phyloP scores from a whole-genome alignment of 35 echinoderm and acorn worm genomes.

The Apostichopus californicus region DNA sequence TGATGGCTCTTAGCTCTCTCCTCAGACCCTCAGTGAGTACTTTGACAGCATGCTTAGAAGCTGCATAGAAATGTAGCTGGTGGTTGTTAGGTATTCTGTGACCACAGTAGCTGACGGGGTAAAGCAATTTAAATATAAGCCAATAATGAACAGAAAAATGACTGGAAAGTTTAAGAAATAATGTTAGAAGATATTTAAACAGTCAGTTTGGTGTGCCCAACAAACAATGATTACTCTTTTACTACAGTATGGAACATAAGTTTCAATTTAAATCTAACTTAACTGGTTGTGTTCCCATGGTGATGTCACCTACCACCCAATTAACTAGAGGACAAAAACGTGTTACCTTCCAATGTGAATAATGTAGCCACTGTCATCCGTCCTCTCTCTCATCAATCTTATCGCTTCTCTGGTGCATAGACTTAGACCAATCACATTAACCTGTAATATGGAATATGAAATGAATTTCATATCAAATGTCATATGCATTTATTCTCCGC shows the following conservation, averaged over 20 bases:
- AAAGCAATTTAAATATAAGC: background rate
- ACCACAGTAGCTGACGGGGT: slow-evolving; percentile 14
- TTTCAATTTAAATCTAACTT: too few species aligned
- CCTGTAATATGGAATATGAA: slow-evolving; percentile 11
- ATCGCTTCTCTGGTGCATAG: slow-evolving; percentile 63
- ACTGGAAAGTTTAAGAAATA: too few species aligned
- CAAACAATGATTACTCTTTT: too few species aligned
- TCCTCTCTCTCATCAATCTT: slow-evolving; percentile 68
- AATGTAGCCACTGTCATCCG: slow-evolving; percentile 48
- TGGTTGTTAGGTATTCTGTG: slow-evolving; percentile 31
- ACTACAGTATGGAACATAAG: too few species aligned
- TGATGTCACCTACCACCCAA: too few species aligned
- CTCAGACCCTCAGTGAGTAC: slow-evolving; percentile 62
- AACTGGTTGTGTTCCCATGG: too few species aligned
- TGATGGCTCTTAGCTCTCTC: slow-evolving; percentile 47
- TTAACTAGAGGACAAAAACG: too few species aligned
- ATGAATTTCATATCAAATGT: too few species aligned
- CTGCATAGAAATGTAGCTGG: slow-evolving; percentile 56
- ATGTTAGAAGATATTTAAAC: too few species aligned
- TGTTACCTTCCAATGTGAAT: slow-evolving; percentile 57
- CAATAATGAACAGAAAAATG: too few species aligned
- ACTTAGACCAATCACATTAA: slow-evolving; percentile 60
- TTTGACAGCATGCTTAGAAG: slow-evolving; percentile 59
- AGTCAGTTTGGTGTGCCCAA: too few species aligned
- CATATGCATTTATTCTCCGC: too few species aligned